These are phyloP conservation scores for Agapornis roseicollis DNA, from an alignment of 2,113 vertebrate genomes.

Conservation along the genomic window DNA sequence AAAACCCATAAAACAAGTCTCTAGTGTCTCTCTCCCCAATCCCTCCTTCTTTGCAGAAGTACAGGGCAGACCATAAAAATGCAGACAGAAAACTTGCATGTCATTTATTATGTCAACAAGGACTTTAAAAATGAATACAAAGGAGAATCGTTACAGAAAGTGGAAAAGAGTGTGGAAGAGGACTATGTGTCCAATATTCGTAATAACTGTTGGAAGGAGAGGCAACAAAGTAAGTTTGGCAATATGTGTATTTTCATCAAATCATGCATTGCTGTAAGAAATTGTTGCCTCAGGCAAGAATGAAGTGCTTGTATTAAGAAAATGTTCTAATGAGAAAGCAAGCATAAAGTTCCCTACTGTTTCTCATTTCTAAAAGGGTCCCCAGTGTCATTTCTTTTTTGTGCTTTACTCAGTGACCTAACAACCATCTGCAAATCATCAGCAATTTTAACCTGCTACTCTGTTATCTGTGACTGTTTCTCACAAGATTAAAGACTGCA, in stretches of 20 bases:
- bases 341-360: not conserved
- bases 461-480: not conserved
- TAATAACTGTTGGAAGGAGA: conserved; percentile 98
- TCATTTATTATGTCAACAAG: conserved; percentile 90
- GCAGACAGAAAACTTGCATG: conserved; percentile 89
- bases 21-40: not conserved
- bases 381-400: not conserved
- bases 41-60: conserved; percentile 74
- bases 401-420: not conserved
- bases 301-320: not conserved
- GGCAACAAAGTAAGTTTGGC: conserved; percentile 90
- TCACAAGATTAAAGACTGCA: not conserved
- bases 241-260: not conserved
- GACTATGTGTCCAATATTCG: conserved; percentile 94
- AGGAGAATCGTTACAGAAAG: conserved; percentile 86
- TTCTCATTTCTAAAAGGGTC: not conserved
- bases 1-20: not conserved
- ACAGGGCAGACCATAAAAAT: conserved; percentile 91
- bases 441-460: not conserved
- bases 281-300: not conserved
- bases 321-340: not conserved
- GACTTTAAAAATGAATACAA: conserved; percentile 96
- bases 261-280: not conserved
- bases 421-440: not conserved
- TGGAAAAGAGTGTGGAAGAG: conserved; percentile 96